Evolutionary conservation across 1,140 invertebrate species (phyloP).

Genomic region (Penaeus indicus): DNA sequence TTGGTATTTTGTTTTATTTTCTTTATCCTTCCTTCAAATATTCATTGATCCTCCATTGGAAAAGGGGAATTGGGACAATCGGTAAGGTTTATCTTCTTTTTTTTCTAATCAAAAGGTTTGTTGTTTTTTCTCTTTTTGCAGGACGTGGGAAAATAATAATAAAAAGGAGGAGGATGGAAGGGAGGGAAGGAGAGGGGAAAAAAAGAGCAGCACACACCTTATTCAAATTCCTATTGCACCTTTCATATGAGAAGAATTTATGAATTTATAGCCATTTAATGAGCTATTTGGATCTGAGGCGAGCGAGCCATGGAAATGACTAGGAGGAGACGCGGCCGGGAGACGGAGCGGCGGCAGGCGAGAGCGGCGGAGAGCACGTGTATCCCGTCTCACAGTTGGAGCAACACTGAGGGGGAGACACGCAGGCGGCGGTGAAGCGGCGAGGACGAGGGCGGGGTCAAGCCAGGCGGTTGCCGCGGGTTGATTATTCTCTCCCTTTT

Average conservation of each 20-base stretch:
- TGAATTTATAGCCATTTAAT: too few species aligned
- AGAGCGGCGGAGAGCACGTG: conserved; percentile 26
- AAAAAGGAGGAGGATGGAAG: too few species aligned
- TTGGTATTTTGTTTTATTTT: not conserved
- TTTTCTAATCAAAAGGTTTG: too few species aligned
- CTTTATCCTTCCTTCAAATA: not conserved
- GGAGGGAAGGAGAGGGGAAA: too few species aligned
- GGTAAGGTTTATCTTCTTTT: too few species aligned
- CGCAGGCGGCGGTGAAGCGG: conserved; percentile 27
- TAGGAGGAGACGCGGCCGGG: conserved; percentile 39
- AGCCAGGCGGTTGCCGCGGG: not conserved
- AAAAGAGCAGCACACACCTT: not conserved
- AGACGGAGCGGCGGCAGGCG: conserved; percentile 12
- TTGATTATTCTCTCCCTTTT: not conserved
- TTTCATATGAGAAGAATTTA: not conserved
- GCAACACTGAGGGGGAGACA: conserved; percentile 43
- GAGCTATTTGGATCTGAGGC: not conserved
- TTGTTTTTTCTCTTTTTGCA: too few species aligned
- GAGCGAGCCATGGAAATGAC: conserved; percentile 46
- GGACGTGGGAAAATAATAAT: too few species aligned
- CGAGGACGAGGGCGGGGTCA: conserved; percentile 30
- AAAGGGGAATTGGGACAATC: too few species aligned
- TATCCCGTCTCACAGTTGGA: conserved; percentile 36
- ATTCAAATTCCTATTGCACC: conserved; percentile 36
- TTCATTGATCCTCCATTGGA: conserved; percentile 27